Evolutionary conservation across 1,140 invertebrate genomes (phyloP).

Genomic region (Antheraea mylitta): DNA sequence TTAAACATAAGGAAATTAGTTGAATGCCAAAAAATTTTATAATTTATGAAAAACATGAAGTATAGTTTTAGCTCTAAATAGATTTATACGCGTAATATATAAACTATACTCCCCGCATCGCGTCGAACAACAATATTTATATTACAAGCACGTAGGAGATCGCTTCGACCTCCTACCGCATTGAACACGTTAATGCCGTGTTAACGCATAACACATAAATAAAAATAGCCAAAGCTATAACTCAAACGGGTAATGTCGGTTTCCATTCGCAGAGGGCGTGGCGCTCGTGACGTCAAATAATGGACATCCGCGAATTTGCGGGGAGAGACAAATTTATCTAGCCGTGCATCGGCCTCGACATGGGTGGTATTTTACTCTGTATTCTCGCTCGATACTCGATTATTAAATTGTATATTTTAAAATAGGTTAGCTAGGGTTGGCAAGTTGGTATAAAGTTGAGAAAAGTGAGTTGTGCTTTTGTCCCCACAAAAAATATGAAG

Average conservation of each 20-base stretch:
- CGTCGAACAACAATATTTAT: too few relatives aligned
- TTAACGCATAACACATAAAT: slow-evolving; percentile 14
- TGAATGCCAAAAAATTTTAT: too few relatives aligned
- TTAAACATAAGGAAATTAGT: too few relatives aligned
- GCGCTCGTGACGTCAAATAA: slow-evolving; percentile 25
- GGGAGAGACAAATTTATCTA: slow-evolving; percentile 23
- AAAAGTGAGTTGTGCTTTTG: too few relatives aligned
- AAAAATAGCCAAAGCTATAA: slow-evolving; percentile 25
- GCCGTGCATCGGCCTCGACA: slow-evolving; percentile 24
- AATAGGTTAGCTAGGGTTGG: neutral
- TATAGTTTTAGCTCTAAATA: too few relatives aligned
- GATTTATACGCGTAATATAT: too few relatives aligned
- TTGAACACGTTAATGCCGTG: too few relatives aligned
- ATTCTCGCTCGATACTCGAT: slow-evolving; percentile 10
- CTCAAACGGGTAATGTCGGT: slow-evolving; percentile 18
- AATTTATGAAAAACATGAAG: too few relatives aligned
- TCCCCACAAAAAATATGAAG: too few relatives aligned
- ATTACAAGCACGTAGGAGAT: too few relatives aligned
- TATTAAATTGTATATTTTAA: neutral
- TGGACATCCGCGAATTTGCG: slow-evolving; percentile 26
- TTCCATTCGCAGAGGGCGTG: slow-evolving; percentile 20
- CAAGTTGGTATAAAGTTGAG: neutral
- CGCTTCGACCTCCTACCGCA: too few relatives aligned
- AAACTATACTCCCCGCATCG: too few relatives aligned
- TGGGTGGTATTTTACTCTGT: slow-evolving; percentile 16